Percentiles rank a stretch among this genome's conserved stretches.
Evolutionary conservation across 2,888 invertebrate species (phyloP).

Genomic region (Dioctria rufipes): DNA sequence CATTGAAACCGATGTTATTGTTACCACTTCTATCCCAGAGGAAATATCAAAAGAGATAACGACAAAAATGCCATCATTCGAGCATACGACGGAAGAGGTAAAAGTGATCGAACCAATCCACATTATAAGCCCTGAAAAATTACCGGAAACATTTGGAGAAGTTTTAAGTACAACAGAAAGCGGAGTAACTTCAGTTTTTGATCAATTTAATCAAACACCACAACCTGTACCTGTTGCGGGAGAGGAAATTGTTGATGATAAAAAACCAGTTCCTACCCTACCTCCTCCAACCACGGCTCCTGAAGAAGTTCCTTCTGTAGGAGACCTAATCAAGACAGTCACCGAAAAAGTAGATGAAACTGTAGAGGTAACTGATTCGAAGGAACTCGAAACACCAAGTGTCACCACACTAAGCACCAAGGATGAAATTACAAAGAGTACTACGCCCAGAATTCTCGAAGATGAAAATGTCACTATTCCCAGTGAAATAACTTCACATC

Average conservation of each 20-base stretch:
- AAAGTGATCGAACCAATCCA: background rate
- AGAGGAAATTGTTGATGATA: conserved; percentile 27
- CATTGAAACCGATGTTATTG: background rate
- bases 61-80: background rate
- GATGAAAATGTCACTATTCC: background rate
- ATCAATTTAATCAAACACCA: conserved; percentile 1
- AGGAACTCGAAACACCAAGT: background rate
- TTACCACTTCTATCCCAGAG: background rate
- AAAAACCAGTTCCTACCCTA: background rate
- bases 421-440: background rate
- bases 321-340: background rate
- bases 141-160: background rate
- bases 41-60: background rate
- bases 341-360: background rate
- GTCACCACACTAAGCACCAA: background rate
- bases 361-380: background rate
- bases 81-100: background rate
- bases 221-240: background rate
- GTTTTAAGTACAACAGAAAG: background rate
- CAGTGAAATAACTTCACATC: background rate
- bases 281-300: background rate
- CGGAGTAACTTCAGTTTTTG: background rate
- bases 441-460: background rate
- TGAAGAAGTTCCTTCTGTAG: background rate
- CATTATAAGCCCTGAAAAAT: background rate